Conservation (phyloP, 2,113 vertebrate genomes). For the human (Homo sapiens) region GRCh38 chr2:30576501-30577000, state of each 20-base stretch:
- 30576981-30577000: slow-evolving; percentile 63
- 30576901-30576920: background rate
- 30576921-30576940: background rate
- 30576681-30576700: slow-evolving; percentile 67
- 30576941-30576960: background rate
- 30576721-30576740: background rate
- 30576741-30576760: slow-evolving; percentile 21
- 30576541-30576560: slow-evolving; percentile 6
- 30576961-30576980: slow-evolving; percentile 64
- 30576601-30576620: slow-evolving; percentile 59
- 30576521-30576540: slow-evolving; percentile 66
- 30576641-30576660: slow-evolving; percentile 4
- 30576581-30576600: background rate
- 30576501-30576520: slow-evolving; percentile 56
- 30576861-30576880: slow-evolving; percentile 57
- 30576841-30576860: background rate
- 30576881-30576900: slow-evolving; percentile 41
- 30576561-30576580: background rate
- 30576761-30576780: background rate
- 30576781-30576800: slow-evolving; percentile 23
- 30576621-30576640: slow-evolving; percentile 49
- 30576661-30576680: background rate
- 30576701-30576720: slow-evolving; percentile 55
- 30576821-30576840: background rate
- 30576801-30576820: slow-evolving; percentile 21